Evolutionary conservation across 1,140 invertebrate species (phyloP).

Genomic region (Babylonia areolata): DNA sequence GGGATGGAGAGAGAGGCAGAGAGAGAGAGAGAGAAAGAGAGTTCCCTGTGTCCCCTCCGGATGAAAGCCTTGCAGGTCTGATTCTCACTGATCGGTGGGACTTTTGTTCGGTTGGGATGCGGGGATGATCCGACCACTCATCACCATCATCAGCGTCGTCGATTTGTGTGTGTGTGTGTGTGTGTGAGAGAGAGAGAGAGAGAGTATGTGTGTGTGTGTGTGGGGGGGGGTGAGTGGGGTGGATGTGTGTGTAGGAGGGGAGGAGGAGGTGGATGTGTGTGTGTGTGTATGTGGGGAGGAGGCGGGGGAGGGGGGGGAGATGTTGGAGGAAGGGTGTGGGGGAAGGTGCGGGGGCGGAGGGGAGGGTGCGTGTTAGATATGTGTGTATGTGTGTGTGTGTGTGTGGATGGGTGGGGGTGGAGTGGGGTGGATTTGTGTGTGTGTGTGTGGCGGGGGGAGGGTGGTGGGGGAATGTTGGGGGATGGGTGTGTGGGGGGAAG

Average conservation of each 20-base stretch:
- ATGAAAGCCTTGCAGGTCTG: constrained; percentile 35
- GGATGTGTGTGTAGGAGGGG: too few relatives aligned
- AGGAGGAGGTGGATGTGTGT: neutral
- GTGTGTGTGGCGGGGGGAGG: neutral
- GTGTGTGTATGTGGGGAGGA: neutral
- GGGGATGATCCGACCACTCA: constrained; percentile 6
- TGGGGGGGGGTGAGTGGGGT: too few relatives aligned
- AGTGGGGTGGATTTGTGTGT: too few relatives aligned
- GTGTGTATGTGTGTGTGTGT: neutral
- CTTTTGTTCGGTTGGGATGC: constrained; percentile 40
- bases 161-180: neutral
- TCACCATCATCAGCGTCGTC: too few relatives aligned
- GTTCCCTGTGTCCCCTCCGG: constrained; percentile 30
- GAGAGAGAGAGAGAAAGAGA: neutral
- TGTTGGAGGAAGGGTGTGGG: neutral
- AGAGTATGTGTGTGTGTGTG: neutral
- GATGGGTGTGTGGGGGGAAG: too few relatives aligned
- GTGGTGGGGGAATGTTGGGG: neutral
- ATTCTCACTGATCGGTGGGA: constrained; percentile 33
- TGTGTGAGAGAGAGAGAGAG: too few relatives aligned
- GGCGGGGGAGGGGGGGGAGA: neutral
- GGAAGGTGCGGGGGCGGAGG: neutral
- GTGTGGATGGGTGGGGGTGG: too few relatives aligned
- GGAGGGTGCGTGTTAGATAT: too few relatives aligned
- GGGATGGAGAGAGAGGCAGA: too few relatives aligned